Base-by-base conservation (phyloP, 1,140 invertebrate species). In the Bombyx mandarina region DNA sequence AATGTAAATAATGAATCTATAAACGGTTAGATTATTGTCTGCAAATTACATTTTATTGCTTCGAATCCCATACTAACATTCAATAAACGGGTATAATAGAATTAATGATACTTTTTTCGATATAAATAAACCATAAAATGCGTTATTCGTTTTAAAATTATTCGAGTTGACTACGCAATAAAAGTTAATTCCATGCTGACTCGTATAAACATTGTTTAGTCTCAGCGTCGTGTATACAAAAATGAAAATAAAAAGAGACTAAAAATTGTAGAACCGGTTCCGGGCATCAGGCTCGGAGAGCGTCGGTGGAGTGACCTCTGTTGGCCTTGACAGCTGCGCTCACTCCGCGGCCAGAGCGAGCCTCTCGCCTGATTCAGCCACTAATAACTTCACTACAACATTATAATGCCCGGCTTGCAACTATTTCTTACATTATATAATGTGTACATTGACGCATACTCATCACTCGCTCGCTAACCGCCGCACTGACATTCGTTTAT, bases 161-260 rank as follows among this genome's bases (percentile, higher is more conserved):
- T 61, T 65, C 61, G 12, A 65, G 60, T 65, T 56, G 47, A 61
- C 55, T 54, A 61, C 54, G 63, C 63, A 78, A 73, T 69, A 78
- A 81, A 83, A 83, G 75, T 80, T 86, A 84, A 84, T 84, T 75
- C 74, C 70, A 77, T 73, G 70, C 67, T 72, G 77, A 75, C 71
- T 80, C 72, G 75, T 84, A 84, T 83, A 86, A 86, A 86, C 82
- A 86, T 79, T 86, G 82, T 86, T 86, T 85, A 86, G 82, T 83
- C 81, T 85, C 75, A 78, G 82, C 75, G 77, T 78, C 77, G 82
- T 86, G 83, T 85, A 85, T 83, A 86, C 82, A 85, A 86, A 85
- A 86, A 86, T 84, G 83, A 87, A 87, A 85, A 84, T 85, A 85
- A 84, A 86, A 86, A 87, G 77, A 83, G 75, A 78, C 75, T 84